Evolutionary conservation across 2,113 vertebrate species (phyloP).

Genomic region (Alouatta palliata): DNA sequence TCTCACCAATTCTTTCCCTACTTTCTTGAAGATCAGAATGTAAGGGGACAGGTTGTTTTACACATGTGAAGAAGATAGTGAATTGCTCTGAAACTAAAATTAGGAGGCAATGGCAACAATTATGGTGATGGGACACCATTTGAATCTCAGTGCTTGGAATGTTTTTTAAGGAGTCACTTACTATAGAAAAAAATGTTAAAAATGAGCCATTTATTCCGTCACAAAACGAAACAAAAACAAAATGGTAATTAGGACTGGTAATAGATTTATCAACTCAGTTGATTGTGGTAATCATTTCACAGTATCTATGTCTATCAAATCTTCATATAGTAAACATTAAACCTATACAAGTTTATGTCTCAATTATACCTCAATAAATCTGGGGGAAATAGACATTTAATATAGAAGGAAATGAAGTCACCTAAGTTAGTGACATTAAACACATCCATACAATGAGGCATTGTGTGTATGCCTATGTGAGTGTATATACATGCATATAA

Average conservation of each 20-base stretch:
- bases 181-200: neutral
- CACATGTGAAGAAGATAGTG: slow-evolving; percentile 8
- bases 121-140: neutral
- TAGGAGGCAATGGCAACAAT: neutral
- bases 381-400: neutral
- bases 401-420: neutral
- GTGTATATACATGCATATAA: neutral
- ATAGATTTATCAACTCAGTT: neutral
- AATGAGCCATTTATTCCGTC: neutral
- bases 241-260: neutral
- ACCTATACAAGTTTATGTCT: neutral
- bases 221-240: neutral
- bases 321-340: neutral
- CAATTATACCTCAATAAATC: neutral
- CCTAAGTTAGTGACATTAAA: neutral
- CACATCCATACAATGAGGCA: neutral
- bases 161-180: neutral
- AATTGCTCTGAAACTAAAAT: slow-evolving; percentile 35
- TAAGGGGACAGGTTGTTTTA: slow-evolving; percentile 36
- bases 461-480: neutral
- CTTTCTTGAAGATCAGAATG: neutral
- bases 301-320: neutral
- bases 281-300: neutral
- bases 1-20: neutral
- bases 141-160: neutral